These are phyloP conservation scores for Apodemus speciosus DNA, from an alignment of 2,113 vertebrate genomes.

Conservation along the genomic window DNA sequence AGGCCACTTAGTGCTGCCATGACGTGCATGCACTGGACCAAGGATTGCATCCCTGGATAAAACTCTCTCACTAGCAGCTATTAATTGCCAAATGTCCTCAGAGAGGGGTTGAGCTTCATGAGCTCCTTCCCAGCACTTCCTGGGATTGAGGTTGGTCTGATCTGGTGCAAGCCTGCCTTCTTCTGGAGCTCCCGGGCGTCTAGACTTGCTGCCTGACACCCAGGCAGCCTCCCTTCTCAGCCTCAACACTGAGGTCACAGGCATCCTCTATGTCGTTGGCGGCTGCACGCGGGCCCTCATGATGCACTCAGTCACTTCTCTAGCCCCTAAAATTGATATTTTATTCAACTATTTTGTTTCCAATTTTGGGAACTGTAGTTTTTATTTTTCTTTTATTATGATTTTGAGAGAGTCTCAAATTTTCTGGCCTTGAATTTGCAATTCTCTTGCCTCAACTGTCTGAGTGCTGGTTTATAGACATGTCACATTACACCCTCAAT, in stretches of 20 bases:
- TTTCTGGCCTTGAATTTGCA: neutral
- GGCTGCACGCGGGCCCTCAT: neutral
- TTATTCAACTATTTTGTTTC: neutral
- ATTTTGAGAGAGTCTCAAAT: neutral
- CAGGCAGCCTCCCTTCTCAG: neutral
- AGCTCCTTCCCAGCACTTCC: neutral
- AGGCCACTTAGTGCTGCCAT: neutral
- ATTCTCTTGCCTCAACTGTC: neutral
- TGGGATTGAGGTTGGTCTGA: neutral
- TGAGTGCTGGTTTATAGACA: neutral
- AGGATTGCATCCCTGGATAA: neutral
- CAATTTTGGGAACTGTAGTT: no score
- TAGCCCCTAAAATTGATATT: neutral
- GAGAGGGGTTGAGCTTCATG: neutral
- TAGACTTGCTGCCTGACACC: neutral
- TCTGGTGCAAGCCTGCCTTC: neutral
- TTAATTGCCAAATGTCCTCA: neutral
- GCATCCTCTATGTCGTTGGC: neutral
- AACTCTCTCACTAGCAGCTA: neutral
- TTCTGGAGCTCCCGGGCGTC: neutral
- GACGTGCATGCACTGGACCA: no score
- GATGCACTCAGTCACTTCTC: neutral
- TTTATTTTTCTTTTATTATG: neutral
- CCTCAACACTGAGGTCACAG: neutral
- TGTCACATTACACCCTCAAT: neutral